Evolutionary conservation across 2,113 vertebrate species (phyloP).

Genomic region (Tretioscincus oriximinensis): DNA sequence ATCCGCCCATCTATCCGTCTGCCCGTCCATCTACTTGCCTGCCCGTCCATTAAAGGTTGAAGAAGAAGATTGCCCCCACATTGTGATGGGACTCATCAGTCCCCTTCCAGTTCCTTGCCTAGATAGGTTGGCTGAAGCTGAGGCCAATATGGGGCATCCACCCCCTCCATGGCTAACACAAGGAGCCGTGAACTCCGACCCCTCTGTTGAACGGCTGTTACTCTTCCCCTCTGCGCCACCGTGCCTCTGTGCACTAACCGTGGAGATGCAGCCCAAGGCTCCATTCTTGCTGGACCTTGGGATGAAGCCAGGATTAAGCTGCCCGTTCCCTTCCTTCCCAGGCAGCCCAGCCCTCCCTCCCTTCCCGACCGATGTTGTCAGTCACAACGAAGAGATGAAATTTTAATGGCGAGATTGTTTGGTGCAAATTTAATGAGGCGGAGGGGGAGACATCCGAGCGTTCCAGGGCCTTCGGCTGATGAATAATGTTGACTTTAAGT

Average conservation of each 20-base stretch:
- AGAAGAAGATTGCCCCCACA: too few species aligned
- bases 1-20: too few species aligned
- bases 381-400: conserved; percentile 78
- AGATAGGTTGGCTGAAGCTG: too few species aligned
- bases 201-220: neutral
- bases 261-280: conserved; percentile 42
- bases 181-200: too few species aligned
- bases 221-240: too few species aligned
- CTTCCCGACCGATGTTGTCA: conserved; percentile 78
- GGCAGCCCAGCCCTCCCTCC: conserved; percentile 72
- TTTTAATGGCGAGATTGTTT: conserved; percentile 84
- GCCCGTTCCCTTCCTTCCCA: conserved; percentile 63
- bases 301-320: conserved; percentile 64
- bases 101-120: too few species aligned
- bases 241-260: too few species aligned
- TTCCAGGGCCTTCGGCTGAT: conserved; percentile 74
- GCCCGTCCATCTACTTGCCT: too few species aligned
- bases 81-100: too few species aligned
- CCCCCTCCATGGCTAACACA: too few species aligned
- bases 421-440: conserved; percentile 78
- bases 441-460: conserved; percentile 79
- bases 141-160: too few species aligned
- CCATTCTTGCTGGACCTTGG: conserved; percentile 60
- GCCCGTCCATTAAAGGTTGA: too few species aligned
- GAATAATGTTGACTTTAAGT: conserved; percentile 80